Percentiles rank a stretch among this genome's conserved stretches.
These are phyloP conservation scores for Sarcoramphus papa DNA, from an alignment of 2,797 vertebrate genomes.

Conservation along the genomic window DNA sequence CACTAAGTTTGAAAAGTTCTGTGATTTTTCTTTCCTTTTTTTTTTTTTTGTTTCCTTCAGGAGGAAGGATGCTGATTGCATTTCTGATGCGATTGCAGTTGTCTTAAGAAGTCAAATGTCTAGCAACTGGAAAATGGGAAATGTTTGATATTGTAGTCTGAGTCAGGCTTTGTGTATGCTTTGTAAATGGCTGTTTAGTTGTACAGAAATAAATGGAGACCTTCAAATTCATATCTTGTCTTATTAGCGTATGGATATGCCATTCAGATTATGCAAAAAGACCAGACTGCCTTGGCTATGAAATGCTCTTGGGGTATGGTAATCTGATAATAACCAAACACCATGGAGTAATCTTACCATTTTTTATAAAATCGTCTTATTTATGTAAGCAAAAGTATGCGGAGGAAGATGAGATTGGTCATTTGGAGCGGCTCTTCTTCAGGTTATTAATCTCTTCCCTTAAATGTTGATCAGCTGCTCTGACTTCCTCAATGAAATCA, in stretches of 20 bases:
- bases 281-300: neutral
- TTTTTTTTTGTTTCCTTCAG: neutral
- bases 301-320: neutral
- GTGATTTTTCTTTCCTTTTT: neutral
- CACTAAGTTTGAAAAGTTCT: neutral
- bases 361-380: neutral
- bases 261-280: neutral
- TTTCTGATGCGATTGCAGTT: neutral
- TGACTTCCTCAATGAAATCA: neutral
- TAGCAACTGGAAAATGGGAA: neutral
- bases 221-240: neutral
- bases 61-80: too few relatives aligned
- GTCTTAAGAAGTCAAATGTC: neutral
- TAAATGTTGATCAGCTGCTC: neutral
- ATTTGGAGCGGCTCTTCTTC: neutral
- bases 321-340: neutral
- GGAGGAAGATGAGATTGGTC: neutral
- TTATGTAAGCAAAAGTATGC: neutral
- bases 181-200: neutral
- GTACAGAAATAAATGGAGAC: neutral
- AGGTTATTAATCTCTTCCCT: neutral
- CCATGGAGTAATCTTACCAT: neutral
- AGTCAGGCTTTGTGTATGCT: neutral
- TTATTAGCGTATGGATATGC: neutral
- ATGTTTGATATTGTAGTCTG: neutral